Base-by-base conservation (phyloP, 2,888 invertebrate genomes). In the Chalcis sispes region DNA sequence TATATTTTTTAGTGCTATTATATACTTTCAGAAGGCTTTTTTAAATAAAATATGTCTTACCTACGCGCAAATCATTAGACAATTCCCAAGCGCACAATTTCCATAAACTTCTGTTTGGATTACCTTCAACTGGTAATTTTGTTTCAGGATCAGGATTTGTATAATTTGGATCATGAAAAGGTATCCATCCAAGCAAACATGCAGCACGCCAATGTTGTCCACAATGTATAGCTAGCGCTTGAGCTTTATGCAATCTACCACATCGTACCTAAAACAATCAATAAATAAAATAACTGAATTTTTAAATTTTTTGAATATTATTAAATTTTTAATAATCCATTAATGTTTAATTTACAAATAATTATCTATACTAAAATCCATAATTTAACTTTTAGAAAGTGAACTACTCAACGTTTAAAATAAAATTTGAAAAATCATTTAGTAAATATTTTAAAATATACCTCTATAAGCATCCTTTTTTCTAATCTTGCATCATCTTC, bases 171-270 rank as follows among this genome's bases (percentile, higher is more conserved):
- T 98, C 97, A 85, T 98, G 95, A 83, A 94, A 92, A 32, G 97
- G 90, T 72, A 94, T 91, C 97, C 98, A 98, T 2, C 98, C 98
- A 87, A 97, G 95, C 48, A 98, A 89, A 25, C 95, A 93, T 3
- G 96, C 96, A 0, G 97, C 97, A 64, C 96, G 90, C 98, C 98
- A 98, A 1, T 95, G 93, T 88, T 98, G 97, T 0, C 98, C 98
- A 83, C 95, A 95, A 84, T 93, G 94, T 54, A 94, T 92, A 83
- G 97, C 96, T 42, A 97, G 88, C 77, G 94, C 92, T 85, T 97
- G 93, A 1, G 97, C 98, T 88, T 95, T 94, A 80, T 94, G 94
- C 75, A 97, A 91, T 82, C 94, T 93, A 0, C 98, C 98, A 87
- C 96, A 95, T 32, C 98, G 91, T 54, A 98, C 92, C 90, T 95